A percentile compares a stretch with the other conserved stretches of the same genome.
phyloP scores from a whole-genome alignment of 2,797 vertebrate genomes.

The Arrhamphus sclerolepis region DNA sequence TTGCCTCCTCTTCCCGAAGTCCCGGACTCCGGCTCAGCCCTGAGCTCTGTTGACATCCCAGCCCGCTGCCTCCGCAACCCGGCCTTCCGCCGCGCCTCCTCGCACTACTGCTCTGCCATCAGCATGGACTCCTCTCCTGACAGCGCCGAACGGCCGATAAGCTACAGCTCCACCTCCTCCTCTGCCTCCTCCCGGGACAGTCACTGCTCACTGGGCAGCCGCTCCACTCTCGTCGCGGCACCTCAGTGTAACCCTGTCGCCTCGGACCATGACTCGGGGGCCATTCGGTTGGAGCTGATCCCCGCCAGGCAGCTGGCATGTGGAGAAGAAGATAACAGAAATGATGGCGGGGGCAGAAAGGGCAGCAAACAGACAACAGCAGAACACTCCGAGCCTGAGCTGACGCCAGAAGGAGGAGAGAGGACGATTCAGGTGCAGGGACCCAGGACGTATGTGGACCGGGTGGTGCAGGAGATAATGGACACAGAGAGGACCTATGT shows the following conservation, averaged over 20 bases:
- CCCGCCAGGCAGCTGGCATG: constrained; percentile 84
- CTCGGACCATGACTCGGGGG: constrained; percentile 88
- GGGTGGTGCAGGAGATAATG: constrained; percentile 96
- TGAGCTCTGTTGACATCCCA: constrained; percentile 74
- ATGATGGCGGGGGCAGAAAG: constrained; percentile 47
- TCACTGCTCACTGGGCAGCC: constrained; percentile 93
- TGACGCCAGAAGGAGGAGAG: constrained; percentile 62
- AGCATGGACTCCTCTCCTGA: constrained; percentile 92
- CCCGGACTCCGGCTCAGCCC: constrained; percentile 76
- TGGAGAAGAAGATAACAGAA: constrained; percentile 66
- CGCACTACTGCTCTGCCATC: constrained; percentile 79
- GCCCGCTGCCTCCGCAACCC: constrained; percentile 78
- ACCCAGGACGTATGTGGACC: constrained; percentile 93
- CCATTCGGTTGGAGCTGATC: constrained; percentile 91
- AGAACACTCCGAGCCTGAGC: constrained; percentile 71
- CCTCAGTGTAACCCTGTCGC: constrained; percentile 82
- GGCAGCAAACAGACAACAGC: constrained; percentile 60
- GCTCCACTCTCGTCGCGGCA: constrained; percentile 83
- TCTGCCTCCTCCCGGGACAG: constrained; percentile 96
- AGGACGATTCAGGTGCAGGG: constrained; percentile 71
- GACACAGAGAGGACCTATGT: constrained; percentile 97
- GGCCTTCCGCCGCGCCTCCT: constrained; percentile 66
- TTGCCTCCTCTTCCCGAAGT: constrained; percentile 84
- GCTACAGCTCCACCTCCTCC: constrained; percentile 97
- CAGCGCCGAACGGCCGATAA: constrained; percentile 89